Percentiles rank a stretch among this genome's conserved stretches.
Evolutionary conservation across 1,140 invertebrate genomes (phyloP).

Genomic region (Eupeodes corollae): DNA sequence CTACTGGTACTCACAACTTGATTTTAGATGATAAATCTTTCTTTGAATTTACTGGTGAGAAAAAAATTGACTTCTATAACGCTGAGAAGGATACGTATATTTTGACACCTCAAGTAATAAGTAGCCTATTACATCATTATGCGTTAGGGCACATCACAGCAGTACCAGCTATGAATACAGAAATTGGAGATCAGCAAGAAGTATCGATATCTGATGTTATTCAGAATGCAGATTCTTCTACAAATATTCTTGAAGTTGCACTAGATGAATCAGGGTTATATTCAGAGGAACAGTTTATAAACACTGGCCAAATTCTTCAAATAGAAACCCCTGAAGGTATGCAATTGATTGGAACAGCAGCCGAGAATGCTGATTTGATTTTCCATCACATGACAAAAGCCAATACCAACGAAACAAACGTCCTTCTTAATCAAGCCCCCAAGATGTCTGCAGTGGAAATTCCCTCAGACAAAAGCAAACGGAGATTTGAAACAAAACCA

Average conservation of each 20-base stretch:
- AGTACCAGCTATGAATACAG: not conserved
- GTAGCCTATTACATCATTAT: not conserved
- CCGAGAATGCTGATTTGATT: not conserved
- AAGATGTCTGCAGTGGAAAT: slow-evolving; percentile 70
- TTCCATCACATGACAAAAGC: slow-evolving; percentile 12
- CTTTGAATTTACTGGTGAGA: not conserved
- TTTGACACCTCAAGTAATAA: not conserved
- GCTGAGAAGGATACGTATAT: not conserved
- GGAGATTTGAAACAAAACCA: not conserved
- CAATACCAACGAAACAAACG: slow-evolving; percentile 49
- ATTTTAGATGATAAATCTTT: too few relatives aligned
- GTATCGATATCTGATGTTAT: not conserved
- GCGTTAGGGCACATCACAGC: not conserved
- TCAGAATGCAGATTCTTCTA: not conserved
- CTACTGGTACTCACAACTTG: too few relatives aligned
- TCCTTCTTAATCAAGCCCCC: slow-evolving; percentile 56
- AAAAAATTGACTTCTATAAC: not conserved
- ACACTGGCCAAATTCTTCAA: slow-evolving; percentile 18
- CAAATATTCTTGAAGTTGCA: slow-evolving; percentile 62
- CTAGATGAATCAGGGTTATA: slow-evolving; percentile 36
- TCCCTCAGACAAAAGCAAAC: slow-evolving; percentile 37
- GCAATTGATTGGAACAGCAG: slow-evolving; percentile 5
- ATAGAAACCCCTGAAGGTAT: slow-evolving; percentile 19
- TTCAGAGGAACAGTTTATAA: slow-evolving; percentile 8
- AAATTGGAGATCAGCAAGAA: not conserved